These are phyloP conservation scores for Leptoteleia sp. DNA, from an alignment of 1,140 invertebrate species.

Conservation along the genomic window DNA sequence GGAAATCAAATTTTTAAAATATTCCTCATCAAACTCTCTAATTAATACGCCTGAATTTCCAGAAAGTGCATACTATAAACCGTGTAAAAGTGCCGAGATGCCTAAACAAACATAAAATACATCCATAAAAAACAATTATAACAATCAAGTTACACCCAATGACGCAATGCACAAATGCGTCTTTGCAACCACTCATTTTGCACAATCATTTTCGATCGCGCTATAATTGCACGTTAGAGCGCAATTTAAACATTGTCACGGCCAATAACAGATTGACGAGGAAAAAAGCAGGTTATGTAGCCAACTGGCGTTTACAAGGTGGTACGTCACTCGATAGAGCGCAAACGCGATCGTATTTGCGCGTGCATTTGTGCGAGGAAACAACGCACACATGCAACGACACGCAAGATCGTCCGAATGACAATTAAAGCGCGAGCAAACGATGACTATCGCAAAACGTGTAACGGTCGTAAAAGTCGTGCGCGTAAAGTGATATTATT, in stretches of 20 bases:
- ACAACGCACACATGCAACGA: too few relatives aligned
- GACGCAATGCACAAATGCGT: background rate
- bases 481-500: background rate
- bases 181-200: background rate
- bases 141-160: background rate
- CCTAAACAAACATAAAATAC: too few relatives aligned
- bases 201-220: background rate
- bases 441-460: slow-evolving; percentile 18
- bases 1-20: too few relatives aligned
- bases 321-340: too few relatives aligned
- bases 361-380: too few relatives aligned
- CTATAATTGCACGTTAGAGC: background rate
- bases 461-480: too few relatives aligned
- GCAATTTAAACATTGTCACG: background rate
- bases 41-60: too few relatives aligned
- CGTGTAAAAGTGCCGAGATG: too few relatives aligned
- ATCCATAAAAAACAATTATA: background rate
- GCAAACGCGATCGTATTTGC: too few relatives aligned
- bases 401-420: background rate
- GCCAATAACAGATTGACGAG: background rate
- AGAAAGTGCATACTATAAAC: too few relatives aligned
- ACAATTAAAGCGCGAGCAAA: slow-evolving; percentile 6
- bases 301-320: background rate
- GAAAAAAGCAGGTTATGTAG: background rate
- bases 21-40: too few relatives aligned